Percentiles rank a stretch among this genome's conserved stretches.
Conservation (phyloP, 2,888 invertebrate genomes). For the Meiosimyza decipiens region DNA sequence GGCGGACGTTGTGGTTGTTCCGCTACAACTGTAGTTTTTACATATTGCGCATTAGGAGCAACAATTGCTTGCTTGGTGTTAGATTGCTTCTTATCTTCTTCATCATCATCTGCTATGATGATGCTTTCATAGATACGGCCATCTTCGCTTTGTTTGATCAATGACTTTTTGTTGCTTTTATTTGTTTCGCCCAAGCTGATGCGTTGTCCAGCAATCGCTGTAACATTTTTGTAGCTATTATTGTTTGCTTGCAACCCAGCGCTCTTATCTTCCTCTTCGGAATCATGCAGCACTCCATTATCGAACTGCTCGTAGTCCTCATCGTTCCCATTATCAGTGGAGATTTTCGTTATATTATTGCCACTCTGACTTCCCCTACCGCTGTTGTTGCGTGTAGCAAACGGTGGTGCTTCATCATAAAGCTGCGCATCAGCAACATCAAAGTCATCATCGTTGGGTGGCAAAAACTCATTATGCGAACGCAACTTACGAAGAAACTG, state of each 20-base stretch:
- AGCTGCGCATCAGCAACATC: constrained; percentile 63
- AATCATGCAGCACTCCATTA: not conserved
- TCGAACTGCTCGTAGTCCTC: no score
- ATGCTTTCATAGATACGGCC: constrained; percentile 68
- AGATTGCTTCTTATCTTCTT: not conserved
- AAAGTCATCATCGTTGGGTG: constrained; percentile 70
- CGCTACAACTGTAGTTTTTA: not conserved
- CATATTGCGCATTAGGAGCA: not conserved
- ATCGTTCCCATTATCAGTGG: no score
- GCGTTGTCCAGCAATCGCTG: constrained; percentile 77
- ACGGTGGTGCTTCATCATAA: constrained; percentile 54
- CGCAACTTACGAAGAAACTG: not conserved
- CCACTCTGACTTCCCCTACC: not conserved
- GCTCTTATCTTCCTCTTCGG: not conserved
- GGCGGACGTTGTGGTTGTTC: constrained; percentile 60
- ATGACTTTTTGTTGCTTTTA: constrained; percentile 61
- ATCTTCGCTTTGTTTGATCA: constrained; percentile 61
- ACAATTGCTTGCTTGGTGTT: constrained; percentile 19
- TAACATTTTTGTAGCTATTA: constrained; percentile 69
- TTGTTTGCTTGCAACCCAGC: not conserved
- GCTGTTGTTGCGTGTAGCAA: constrained; percentile 25
- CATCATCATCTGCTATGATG: constrained; percentile 43
- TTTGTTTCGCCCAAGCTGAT: constrained; percentile 72
- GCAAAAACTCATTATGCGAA: constrained; percentile 66
- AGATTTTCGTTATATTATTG: not conserved